Evolutionary conservation across 2,113 vertebrate genomes (phyloP), one percentile per base, ranked within the genome.

Genomic region (Scomber scombrus): DNA sequence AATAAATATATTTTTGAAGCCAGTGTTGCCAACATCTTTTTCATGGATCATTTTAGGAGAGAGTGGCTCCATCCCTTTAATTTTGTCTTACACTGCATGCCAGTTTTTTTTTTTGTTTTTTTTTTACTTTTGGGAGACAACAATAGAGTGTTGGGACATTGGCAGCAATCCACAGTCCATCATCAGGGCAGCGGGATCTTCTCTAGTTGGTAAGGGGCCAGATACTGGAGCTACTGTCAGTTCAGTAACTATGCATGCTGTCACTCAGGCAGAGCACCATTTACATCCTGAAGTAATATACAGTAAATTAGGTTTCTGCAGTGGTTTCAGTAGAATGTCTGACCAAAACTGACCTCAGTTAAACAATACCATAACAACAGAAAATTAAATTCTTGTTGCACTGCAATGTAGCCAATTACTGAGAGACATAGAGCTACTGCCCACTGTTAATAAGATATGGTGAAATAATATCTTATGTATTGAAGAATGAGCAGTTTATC

Each of bases 91-190:
- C 21, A 9, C 21, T 77, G 70, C 54, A 66, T 58, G 60, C 70
- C 71, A 64, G 62, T 6, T 75, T 26, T 26, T 26, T 2, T 26
- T 26, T 26, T 26, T 26, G 23, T 26, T 26, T 1, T 26, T 12
- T 11, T 51, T 29, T 29, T 66, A 51, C 69, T 78, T 70, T 71
- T 4, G 13, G 34, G 47, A 67, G 79, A 64, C 43, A 78, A 70
- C 76, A 75, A 31, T 82, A 12, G 14, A 43, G 19, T 55, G 23
- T 65, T 80, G 52, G 19, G 69, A 58, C 5, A 51, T 77, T 87
- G 88, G 90, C 88, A 83, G 77, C n/a, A 47, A 14, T 81, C 75
- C 84, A 79, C 49, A 47, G 57, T 79, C 74, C 78, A 63, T 84
- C 64, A 60, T 73, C 50, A 75, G 78, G 64, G 26, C 71, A 56